Evolutionary conservation across 2,113 vertebrate species (phyloP), one percentile per base, ranked within the genome.

Genomic region (Todiramphus saurophagus): DNA sequence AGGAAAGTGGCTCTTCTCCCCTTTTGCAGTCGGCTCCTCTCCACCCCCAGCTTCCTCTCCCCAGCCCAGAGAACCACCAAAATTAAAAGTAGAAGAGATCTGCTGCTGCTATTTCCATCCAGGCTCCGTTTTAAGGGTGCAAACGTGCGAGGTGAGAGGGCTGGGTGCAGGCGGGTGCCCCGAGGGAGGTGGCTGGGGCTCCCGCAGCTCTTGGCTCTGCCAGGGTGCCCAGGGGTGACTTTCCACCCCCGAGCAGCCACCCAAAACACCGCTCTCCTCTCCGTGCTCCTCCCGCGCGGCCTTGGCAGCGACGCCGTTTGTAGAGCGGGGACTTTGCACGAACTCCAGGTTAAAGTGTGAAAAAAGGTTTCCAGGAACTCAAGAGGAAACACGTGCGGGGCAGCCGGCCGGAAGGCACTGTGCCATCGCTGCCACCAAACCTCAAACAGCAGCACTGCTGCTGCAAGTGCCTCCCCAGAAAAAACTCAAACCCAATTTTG

Each of bases 41-140:
- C 93, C 93, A 80, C 94, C 94, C 88, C 72, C 94, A 11, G 58
- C 67, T 97, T 96, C 96, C 95, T 94, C 95, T 77, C 80, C 85
- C 76, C 64, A 13, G 72, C 78, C 82, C 94, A 35, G 67, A 92
- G 83, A 86, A 30, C 88, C 90, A 92, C 84, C 78, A 17, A 76
- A 92, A 92, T 33, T 50, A 92, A 91, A 86, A 83, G 76, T 3
- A 83, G 51, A 66, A 48, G 53, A 89, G 72, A 77, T 44, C 68
- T 56, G 51, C 68, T 51, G 76, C 89, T 83, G 58, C 86, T 89
- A 41, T 94, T 94, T 95, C 83, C 60, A 93, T 27, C 60, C 83
- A 50, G 56, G n/a, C 60, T 75, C 55, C 25, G 10, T 48, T 83
- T 56, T 21, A n/a, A 59, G 80, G 81, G 62, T 43, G 73, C 11